Evolutionary conservation across 2,888 invertebrate species (phyloP).

Genomic region (Euproctis similis): DNA sequence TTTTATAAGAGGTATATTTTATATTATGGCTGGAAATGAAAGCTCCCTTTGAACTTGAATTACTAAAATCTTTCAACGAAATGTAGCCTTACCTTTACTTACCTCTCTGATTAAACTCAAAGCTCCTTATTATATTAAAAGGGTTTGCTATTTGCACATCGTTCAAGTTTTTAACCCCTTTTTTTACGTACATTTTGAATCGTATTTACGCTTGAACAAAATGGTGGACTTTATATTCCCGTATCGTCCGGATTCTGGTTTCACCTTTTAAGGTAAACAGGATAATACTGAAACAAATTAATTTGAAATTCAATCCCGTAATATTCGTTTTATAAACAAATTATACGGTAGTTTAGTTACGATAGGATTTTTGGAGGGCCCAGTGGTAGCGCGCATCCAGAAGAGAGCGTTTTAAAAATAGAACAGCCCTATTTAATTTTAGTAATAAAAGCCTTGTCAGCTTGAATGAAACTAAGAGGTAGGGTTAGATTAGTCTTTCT

Average conservation of each 20-base stretch:
- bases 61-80: neutral
- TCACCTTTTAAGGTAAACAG: constrained; percentile 4
- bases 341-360: constrained; percentile 7
- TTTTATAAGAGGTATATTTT: neutral
- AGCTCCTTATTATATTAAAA: constrained; percentile 23
- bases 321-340: constrained; percentile 6
- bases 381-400: too few relatives aligned
- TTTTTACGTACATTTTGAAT: constrained; percentile 6
- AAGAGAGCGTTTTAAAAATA: too few relatives aligned
- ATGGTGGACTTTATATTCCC: constrained; percentile 5
- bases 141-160: constrained; percentile 20
- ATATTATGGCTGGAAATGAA: neutral
- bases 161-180: constrained; percentile 11
- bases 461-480: too few relatives aligned
- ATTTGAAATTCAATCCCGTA: constrained; percentile 6
- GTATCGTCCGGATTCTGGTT: constrained; percentile 3
- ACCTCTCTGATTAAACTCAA: constrained; percentile 11
- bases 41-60: neutral
- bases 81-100: constrained; percentile 3
- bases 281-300: constrained; percentile 12
- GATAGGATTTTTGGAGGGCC: too few relatives aligned
- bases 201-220: constrained; percentile 8
- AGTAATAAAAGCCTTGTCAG: too few relatives aligned
- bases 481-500: too few relatives aligned
- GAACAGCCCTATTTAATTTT: too few relatives aligned